Evolutionary conservation across 2,113 vertebrate species (phyloP).

Genomic region (Atractosteus spatula): DNA sequence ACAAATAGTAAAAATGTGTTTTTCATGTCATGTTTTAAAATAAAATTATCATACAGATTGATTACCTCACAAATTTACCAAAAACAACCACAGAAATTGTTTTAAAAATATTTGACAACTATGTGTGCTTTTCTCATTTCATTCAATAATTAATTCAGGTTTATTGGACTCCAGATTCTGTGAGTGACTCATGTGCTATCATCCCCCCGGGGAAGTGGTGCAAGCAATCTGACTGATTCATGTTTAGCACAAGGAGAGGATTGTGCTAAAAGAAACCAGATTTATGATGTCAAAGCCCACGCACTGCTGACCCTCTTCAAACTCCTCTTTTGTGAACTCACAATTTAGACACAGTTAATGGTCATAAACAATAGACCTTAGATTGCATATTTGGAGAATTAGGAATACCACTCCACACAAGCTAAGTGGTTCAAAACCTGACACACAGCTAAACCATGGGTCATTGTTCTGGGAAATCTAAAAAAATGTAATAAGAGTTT

Average conservation of each 20-base stretch:
- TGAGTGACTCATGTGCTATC: constrained; percentile 4
- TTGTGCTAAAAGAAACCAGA: background rate
- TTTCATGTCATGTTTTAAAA: no score
- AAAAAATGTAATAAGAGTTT: background rate
- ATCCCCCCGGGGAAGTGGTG: background rate
- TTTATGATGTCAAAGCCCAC: background rate
- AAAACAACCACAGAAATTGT: no score
- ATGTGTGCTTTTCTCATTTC: background rate
- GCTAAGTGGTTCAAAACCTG: background rate
- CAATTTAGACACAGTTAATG: background rate
- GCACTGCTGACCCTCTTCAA: constrained; percentile 10
- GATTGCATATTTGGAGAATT: background rate
- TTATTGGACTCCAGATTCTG: background rate
- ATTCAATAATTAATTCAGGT: background rate
- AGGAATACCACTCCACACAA: constrained; percentile 15
- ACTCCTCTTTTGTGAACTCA: constrained; percentile 20
- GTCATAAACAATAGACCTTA: background rate
- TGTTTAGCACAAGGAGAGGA: background rate
- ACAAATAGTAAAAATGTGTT: no score
- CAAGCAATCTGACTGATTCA: background rate
- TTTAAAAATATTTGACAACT: background rate
- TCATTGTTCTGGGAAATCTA: background rate
- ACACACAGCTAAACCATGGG: background rate
- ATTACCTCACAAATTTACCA: no score
- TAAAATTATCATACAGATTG: no score